phyloP scores from a whole-genome alignment of 2,888 invertebrate genomes.

The Venustoraphidia nigricollis region DNA sequence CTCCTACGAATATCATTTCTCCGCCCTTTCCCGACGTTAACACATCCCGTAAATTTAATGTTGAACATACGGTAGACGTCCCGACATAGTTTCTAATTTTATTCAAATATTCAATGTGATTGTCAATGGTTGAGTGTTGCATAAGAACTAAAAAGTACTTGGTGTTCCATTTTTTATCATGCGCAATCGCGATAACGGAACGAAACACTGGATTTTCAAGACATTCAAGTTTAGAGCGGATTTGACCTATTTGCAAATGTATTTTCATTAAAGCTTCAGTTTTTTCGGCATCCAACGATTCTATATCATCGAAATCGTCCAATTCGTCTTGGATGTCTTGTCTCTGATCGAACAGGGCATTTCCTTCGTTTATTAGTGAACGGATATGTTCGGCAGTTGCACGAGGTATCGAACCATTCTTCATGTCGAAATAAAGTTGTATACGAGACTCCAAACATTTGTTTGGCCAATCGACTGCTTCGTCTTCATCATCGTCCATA shows the following conservation, averaged over 20 bases:
- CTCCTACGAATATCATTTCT: constrained; percentile 34
- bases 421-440: constrained; percentile 39
- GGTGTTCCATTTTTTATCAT: constrained; percentile 16
- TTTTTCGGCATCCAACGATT: constrained; percentile 15
- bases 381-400: constrained; percentile 34
- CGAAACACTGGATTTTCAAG: constrained; percentile 42
- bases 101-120: constrained; percentile 29
- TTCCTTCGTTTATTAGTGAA: constrained; percentile 34
- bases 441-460: constrained; percentile 37
- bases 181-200: constrained; percentile 25
- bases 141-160: constrained; percentile 31
- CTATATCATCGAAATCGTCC: constrained; percentile 22
- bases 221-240: constrained; percentile 40
- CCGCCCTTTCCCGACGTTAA: constrained; percentile 26
- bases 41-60: constrained; percentile 24
- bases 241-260: constrained; percentile 37
- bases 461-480: constrained; percentile 38
- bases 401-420: constrained; percentile 32
- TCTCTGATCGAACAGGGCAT: constrained; percentile 32
- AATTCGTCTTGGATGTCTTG: constrained; percentile 28
- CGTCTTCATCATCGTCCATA: constrained; percentile 45
- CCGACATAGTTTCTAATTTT: constrained; percentile 26
- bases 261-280: constrained; percentile 35
- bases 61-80: constrained; percentile 27
- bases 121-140: constrained; percentile 27